These are phyloP conservation scores for Lamproptera curius DNA, from an alignment of 2,888 invertebrate genomes.

Conservation along the genomic window DNA sequence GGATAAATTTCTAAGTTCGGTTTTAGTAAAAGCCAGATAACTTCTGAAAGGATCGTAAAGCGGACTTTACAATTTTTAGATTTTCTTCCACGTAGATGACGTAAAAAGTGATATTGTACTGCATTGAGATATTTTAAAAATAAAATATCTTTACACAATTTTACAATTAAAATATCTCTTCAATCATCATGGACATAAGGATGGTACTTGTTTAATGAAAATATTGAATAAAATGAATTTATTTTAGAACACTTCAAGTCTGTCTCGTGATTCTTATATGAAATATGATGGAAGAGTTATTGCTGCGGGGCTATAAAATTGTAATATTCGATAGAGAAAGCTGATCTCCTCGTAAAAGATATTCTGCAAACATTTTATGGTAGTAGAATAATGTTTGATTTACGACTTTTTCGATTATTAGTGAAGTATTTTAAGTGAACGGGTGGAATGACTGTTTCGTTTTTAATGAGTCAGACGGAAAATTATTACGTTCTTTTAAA, in stretches of 20 bases:
- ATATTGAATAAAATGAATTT: not conserved
- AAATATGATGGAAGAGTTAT: not conserved
- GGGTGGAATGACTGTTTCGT: no score
- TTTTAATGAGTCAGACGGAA: no score
- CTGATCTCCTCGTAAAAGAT: conserved; percentile 1
- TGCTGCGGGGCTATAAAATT: not conserved
- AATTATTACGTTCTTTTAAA: no score
- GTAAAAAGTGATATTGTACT: not conserved
- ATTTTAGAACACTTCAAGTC: not conserved
- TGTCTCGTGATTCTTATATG: not conserved
- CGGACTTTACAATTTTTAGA: no score
- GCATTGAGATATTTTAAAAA: not conserved
- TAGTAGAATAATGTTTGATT: not conserved
- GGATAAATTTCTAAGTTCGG: no score
- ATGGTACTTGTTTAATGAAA: not conserved
- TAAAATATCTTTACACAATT: not conserved
- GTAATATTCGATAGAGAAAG: conserved; percentile 1
- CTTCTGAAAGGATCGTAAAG: no score
- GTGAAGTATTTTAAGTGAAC: not conserved
- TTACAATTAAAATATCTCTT: not conserved
- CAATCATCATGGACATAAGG: not conserved
- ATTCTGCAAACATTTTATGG: not conserved
- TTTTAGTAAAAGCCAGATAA: no score
- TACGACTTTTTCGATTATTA: not conserved
- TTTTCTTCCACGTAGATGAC: no score